Conservation (phyloP, 2,113 vertebrate genomes). For the Pterocles burchelli region DNA sequence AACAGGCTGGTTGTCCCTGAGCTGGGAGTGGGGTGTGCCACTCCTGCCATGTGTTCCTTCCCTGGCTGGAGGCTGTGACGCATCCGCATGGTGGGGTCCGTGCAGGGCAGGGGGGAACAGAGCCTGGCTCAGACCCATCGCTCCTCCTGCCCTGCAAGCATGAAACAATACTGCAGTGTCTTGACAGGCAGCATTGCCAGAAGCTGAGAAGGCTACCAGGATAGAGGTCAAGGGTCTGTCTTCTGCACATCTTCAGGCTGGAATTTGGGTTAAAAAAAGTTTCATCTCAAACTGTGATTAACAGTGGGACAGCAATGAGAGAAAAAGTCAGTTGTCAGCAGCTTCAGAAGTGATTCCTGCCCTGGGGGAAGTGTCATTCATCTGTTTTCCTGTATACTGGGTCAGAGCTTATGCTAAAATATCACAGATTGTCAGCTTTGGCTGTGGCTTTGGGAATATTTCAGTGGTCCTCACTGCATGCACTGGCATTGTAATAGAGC, state of each 20-base stretch:
- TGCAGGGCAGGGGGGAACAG: background rate
- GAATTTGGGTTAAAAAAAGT: background rate
- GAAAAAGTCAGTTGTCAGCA: slow-evolving; percentile 41
- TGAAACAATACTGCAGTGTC: background rate
- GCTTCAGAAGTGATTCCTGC: slow-evolving; percentile 29
- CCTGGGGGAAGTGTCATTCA: background rate
- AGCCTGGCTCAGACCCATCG: background rate
- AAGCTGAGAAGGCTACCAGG: background rate
- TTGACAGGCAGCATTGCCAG: background rate
- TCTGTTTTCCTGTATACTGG: background rate
- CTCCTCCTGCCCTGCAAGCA: background rate
- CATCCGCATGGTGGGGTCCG: background rate
- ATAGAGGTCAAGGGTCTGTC: background rate
- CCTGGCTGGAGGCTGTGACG: background rate
- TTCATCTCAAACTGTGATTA: slow-evolving; percentile 6
- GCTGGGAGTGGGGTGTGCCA: background rate
- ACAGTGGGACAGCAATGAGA: slow-evolving; percentile 3
- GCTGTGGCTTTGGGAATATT: slow-evolving; percentile 51
- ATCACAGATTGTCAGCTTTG: slow-evolving; percentile 13
- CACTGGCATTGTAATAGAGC: slow-evolving; percentile 43
- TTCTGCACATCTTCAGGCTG: background rate
- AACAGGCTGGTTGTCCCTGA: rapidly evolving
- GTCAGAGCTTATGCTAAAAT: slow-evolving; percentile 48
- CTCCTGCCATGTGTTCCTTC: background rate
- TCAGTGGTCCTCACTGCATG: background rate